Conservation (phyloP, 2,113 vertebrate genomes). For the Apistogramma diplotaenia region DNA sequence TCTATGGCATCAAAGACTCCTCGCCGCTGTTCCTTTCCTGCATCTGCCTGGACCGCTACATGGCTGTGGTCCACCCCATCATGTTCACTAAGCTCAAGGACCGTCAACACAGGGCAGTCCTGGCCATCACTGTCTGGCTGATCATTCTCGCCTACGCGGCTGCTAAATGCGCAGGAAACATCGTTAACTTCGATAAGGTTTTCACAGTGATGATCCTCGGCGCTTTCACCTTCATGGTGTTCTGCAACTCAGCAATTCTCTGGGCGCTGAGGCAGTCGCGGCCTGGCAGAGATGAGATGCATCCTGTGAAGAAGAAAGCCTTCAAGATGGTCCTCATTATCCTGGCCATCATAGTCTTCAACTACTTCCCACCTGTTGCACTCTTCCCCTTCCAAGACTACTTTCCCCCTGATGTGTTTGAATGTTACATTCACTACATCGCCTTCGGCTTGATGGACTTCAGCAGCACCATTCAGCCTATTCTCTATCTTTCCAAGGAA, state of each 20-base stretch:
- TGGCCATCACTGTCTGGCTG: constrained; percentile 63
- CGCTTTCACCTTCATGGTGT: constrained; percentile 74
- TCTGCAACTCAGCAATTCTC: constrained; percentile 75
- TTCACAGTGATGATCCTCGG: constrained; percentile 74
- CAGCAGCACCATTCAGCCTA: constrained; percentile 78
- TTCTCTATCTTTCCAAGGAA: constrained; percentile 76
- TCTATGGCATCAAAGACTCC: constrained; percentile 76
- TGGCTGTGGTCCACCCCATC: constrained; percentile 77
- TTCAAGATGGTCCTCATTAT: constrained; percentile 79
- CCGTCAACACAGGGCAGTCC: constrained; percentile 47
- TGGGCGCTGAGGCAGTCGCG: constrained; percentile 60
- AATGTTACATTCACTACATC: constrained; percentile 69
- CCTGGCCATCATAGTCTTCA: constrained; percentile 76
- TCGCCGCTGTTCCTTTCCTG: constrained; percentile 76
- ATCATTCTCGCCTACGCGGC: constrained; percentile 66
- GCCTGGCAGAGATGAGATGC: constrained; percentile 71
- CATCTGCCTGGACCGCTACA: constrained; percentile 79
- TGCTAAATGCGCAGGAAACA: constrained; percentile 61
- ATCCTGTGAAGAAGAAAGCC: constrained; percentile 78
- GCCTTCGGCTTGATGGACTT: constrained; percentile 78
- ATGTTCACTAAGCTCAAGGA: constrained; percentile 74
- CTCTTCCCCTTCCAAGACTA: constrained; percentile 77
- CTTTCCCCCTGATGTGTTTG: constrained; percentile 63
- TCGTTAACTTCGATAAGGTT: constrained; percentile 63
- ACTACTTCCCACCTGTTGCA: constrained; percentile 76